Percentiles rank a stretch among this genome's conserved stretches.
Conservation (phyloP, 1,140 invertebrate genomes). For the Tetramorium simillimum region DNA sequence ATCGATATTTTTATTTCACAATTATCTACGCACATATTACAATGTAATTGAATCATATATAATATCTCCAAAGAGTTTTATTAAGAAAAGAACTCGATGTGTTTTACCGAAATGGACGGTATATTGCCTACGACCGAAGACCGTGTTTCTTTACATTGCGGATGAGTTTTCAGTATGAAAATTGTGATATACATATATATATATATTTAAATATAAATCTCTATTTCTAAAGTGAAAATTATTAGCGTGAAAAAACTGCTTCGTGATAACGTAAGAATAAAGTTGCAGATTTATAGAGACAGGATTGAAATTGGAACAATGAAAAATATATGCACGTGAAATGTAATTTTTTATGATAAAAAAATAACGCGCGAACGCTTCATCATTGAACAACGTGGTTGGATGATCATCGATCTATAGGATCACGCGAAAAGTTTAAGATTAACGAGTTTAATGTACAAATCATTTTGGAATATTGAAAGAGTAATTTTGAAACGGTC, state of each 20-base stretch:
- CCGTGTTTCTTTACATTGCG: background rate
- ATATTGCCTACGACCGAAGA: background rate
- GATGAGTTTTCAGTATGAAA: constrained; percentile 45
- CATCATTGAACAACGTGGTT: constrained; percentile 9
- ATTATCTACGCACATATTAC: background rate
- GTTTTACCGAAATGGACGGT: background rate
- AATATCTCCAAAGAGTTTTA: background rate
- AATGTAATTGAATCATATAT: background rate
- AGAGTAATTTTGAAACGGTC: constrained; percentile 19
- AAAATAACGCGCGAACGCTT: constrained; percentile 29
- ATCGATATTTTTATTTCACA: background rate
- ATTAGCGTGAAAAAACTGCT: constrained; percentile 30
- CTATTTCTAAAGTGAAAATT: constrained; percentile 45
- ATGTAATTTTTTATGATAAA: constrained; percentile 59
- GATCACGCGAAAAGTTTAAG: constrained; percentile 12
- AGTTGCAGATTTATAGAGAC: constrained; percentile 35
- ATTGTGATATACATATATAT: background rate
- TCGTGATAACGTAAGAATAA: constrained; percentile 40
- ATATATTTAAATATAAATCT: constrained; percentile 15
- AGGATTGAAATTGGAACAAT: constrained; percentile 50
- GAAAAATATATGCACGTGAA: constrained; percentile 54
- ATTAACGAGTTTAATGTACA: constrained; percentile 23
- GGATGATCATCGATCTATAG: background rate
- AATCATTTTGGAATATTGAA: constrained; percentile 22
- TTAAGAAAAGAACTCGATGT: background rate